Conservation (phyloP, 1,140 invertebrate genomes). For the Vanessa atalanta region DNA sequence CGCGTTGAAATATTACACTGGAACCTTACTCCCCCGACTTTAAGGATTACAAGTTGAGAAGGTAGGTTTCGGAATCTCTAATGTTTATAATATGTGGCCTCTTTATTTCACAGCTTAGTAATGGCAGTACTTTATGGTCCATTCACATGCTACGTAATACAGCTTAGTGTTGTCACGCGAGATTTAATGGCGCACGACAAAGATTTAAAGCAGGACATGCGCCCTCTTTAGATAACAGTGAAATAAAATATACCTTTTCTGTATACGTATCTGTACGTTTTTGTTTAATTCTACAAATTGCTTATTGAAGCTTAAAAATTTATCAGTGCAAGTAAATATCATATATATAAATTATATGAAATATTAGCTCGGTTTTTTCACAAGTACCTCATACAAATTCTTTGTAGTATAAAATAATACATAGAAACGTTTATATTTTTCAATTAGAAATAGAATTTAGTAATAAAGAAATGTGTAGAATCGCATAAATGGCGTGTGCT, state of each 20-base stretch:
- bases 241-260: slow-evolving; percentile 3
- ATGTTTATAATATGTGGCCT: slow-evolving; percentile 20
- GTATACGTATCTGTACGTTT: background rate
- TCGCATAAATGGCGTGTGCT: no score
- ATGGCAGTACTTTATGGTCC: slow-evolving; percentile 18
- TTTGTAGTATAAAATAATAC: no score
- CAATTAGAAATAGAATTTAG: no score
- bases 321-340: no score
- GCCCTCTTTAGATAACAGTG: slow-evolving; percentile 8
- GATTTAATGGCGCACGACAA: slow-evolving; percentile 13
- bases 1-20: slow-evolving; percentile 8
- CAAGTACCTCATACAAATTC: no score
- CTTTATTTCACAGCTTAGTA: slow-evolving; percentile 21
- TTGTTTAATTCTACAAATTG: background rate
- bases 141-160: slow-evolving; percentile 11
- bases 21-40: background rate
- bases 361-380: no score
- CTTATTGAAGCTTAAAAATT: no score
- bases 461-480: no score
- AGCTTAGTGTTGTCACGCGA: slow-evolving; percentile 17
- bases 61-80: slow-evolving; percentile 17
- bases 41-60: slow-evolving; percentile 13
- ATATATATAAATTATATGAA: no score
- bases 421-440: no score
- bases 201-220: slow-evolving; percentile 13